A percentile compares a stretch with the other conserved stretches of the same genome.
Conservation (phyloP, 2,797 vertebrate species). For the Sebastes cheni region DNA sequence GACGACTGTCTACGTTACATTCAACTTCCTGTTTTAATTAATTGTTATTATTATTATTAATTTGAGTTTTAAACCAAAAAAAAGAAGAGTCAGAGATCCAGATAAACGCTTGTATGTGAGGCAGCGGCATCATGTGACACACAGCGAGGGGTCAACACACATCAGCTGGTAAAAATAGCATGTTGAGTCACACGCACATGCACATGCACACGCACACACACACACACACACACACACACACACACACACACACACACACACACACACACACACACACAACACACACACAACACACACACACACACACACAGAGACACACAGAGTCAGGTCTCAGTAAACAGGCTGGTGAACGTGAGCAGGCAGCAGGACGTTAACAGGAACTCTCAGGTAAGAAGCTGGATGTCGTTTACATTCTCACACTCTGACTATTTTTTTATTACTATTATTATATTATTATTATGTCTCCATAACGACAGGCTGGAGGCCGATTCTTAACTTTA, state of each 20-base stretch:
- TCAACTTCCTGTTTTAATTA: no score
- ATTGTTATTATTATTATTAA: no score
- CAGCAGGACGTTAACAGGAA: neutral
- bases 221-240: neutral
- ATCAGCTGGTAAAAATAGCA: constrained; percentile 57
- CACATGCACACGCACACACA: no score
- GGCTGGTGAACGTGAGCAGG: constrained; percentile 14
- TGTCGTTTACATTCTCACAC: neutral
- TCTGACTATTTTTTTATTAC: neutral
- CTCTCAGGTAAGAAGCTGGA: constrained; percentile 34
- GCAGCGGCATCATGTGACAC: constrained; percentile 15
- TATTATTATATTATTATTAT: neutral
- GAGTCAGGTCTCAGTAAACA: constrained; percentile 51
- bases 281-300: constrained; percentile 13
- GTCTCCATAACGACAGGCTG: no score
- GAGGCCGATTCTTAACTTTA: neutral
- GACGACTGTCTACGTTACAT: no score
- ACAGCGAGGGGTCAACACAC: constrained; percentile 9
- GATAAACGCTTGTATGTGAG: neutral
- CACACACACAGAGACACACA: constrained; percentile 14
- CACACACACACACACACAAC: neutral
- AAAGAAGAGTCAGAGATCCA: no score
- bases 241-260: constrained; percentile 21
- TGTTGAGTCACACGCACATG: constrained; percentile 19
- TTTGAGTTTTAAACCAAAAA: no score